Evolutionary conservation across 2,113 vertebrate species (phyloP).

Genomic region (Polypterus senegalus): DNA sequence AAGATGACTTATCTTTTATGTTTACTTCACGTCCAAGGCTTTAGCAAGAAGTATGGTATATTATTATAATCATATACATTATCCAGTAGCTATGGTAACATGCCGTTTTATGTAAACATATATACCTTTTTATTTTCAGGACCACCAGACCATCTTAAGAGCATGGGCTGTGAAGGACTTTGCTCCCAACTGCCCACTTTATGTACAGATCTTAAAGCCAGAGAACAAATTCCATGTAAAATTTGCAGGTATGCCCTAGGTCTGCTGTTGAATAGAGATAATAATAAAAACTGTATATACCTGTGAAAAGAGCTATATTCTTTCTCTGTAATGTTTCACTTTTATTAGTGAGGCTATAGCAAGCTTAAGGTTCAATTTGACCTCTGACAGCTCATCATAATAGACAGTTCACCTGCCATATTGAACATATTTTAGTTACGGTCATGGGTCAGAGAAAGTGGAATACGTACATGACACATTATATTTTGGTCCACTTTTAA

Average conservation of each 20-base stretch:
- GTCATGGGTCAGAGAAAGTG: too few species aligned
- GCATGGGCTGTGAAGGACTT: conserved; percentile 78
- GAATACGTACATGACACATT: too few species aligned
- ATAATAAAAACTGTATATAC: not conserved
- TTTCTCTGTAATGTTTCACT: not conserved
- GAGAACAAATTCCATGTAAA: conserved; percentile 76
- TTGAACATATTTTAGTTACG: too few species aligned
- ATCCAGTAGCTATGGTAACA: not conserved
- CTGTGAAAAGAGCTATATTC: too few species aligned
- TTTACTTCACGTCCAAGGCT: not conserved
- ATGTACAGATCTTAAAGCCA: conserved; percentile 70
- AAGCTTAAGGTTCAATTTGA: not conserved
- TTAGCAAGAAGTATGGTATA: not conserved
- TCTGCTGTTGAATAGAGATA: not conserved
- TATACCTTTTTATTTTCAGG: conserved; percentile 31
- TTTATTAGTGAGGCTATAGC: not conserved
- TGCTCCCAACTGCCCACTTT: conserved; percentile 66
- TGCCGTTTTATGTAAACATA: conserved; percentile 1
- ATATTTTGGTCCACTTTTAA: too few species aligned
- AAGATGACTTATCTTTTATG: conserved; percentile 22
- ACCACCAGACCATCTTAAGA: conserved; percentile 71
- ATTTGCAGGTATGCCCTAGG: conserved; percentile 52
- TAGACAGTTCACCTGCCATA: not conserved
- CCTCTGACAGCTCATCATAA: not conserved
- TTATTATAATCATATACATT: not conserved